Conservation (phyloP, 1,140 invertebrate genomes). For the Colletes gigas region DNA sequence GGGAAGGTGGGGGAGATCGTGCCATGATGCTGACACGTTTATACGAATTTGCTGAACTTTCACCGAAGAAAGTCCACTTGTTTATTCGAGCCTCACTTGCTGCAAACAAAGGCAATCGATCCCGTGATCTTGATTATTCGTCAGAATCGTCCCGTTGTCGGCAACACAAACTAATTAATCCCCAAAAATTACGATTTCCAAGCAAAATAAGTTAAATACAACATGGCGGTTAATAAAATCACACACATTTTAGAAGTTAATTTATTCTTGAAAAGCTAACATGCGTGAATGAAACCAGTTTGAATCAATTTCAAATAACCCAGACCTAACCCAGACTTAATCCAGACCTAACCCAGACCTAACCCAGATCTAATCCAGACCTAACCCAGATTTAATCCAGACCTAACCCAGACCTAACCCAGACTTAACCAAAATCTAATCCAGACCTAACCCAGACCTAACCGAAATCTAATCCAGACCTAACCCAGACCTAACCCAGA, state of each 20-base stretch:
- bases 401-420: no score
- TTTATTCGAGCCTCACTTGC: background rate
- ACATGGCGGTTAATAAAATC: background rate
- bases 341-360: no score
- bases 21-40: slow-evolving; percentile 56
- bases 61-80: slow-evolving; percentile 24
- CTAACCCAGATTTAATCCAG: no score
- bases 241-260: no score
- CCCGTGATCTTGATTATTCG: slow-evolving; percentile 32
- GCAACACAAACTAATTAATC: slow-evolving; percentile 15
- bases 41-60: slow-evolving; percentile 58
- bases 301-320: background rate
- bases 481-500: no score
- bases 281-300: no score
- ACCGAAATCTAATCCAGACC: no score
- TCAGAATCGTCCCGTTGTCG: background rate
- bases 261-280: no score
- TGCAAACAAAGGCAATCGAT: slow-evolving; percentile 37
- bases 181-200: background rate
- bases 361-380: no score
- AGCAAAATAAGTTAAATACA: background rate
- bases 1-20: slow-evolving; percentile 23
- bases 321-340: no score
- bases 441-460: no score
- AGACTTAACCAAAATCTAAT: no score